phyloP scores from a whole-genome alignment of 2,113 vertebrate genomes.

The Muntiacus muntjak region DNA sequence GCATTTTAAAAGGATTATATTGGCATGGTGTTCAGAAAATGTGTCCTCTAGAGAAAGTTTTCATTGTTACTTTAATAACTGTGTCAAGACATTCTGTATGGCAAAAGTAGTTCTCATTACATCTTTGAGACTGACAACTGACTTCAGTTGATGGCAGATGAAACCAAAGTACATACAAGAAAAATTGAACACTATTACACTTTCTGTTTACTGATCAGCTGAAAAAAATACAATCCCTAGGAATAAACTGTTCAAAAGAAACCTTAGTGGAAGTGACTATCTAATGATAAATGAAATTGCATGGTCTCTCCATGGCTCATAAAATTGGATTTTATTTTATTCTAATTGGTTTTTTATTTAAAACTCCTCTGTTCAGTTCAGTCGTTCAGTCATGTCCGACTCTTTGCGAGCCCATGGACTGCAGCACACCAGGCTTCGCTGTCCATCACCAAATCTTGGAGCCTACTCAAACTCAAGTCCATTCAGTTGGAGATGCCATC shows the following conservation, averaged over 20 bases:
- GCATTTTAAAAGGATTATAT: neutral
- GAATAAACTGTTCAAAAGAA: constrained; percentile 9
- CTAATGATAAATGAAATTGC: constrained; percentile 52
- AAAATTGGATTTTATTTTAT: constrained; percentile 65
- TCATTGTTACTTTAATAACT: neutral
- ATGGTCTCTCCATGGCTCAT: constrained; percentile 31
- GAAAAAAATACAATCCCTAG: constrained; percentile 1
- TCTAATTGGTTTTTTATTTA: constrained; percentile 67
- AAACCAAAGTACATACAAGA: constrained; percentile 15
- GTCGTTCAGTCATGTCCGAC: neutral
- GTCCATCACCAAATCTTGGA: neutral
- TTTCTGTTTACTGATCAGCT: constrained; percentile 45
- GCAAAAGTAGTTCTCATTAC: neutral
- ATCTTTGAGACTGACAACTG: constrained; percentile 28
- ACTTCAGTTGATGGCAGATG: constrained; percentile 15
- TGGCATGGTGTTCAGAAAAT: neutral
- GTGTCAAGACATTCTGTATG: neutral
- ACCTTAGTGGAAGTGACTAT: constrained; percentile 9
- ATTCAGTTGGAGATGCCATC: neutral
- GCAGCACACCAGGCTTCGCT: neutral
- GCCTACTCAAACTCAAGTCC: neutral
- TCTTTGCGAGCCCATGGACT: neutral
- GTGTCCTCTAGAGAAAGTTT: neutral
- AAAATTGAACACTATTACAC: constrained; percentile 29
- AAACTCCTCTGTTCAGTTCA: neutral